Base-by-base conservation (phyloP, 2,113 vertebrate species). In the Suricata suricatta region DNA sequence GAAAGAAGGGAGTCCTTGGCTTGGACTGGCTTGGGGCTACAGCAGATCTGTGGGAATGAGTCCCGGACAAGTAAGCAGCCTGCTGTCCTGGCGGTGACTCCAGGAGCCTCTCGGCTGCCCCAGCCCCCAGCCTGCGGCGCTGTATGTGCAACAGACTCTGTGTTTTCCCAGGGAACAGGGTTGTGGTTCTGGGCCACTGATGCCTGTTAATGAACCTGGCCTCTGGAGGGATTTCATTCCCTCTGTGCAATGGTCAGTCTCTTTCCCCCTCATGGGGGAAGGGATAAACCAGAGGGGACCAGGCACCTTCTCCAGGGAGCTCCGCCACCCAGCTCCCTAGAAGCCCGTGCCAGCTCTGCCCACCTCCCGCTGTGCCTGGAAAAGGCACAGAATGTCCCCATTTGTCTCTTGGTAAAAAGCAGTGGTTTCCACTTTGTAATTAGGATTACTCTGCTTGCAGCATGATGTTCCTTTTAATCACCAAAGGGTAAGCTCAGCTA, bases 361-460 rank as follows among this genome's bases (percentile, higher is more conserved):
- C 38, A 71, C 13, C n/a, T n/a, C 50, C 1, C 0, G 2, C 15
- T 77, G 60, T 17, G 80, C 85, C 57, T 3, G 17, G 50, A 41
- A 60, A 88, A 41, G 35, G 31, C 31, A 52, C 44, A 25, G 11
- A n/a, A 41, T 1, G 5, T 35, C 80, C 71, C 44, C 23, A 6
- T 50, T 71, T 85, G 44, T 88, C 69, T 47, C 52, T 47, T 47
- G 72, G 88, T 60, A 13, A 54, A 95, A 84, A 95, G 33, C 87
- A 91, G 57, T 47, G 14, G 11, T 95, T 79, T 94, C 81, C 23
- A 31, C 31, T 54, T 96, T 71, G 69, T 88, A 88, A 63, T 96
- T 74, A 88, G 69, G 44, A 64, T 90, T 74, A 25, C 41, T 96
- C 69, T 94, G 69, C 69, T 79, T 71, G 31, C 44, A 63, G 57